Evolutionary conservation across 2,113 vertebrate genomes (phyloP).

Genomic region (Hippolais icterina): DNA sequence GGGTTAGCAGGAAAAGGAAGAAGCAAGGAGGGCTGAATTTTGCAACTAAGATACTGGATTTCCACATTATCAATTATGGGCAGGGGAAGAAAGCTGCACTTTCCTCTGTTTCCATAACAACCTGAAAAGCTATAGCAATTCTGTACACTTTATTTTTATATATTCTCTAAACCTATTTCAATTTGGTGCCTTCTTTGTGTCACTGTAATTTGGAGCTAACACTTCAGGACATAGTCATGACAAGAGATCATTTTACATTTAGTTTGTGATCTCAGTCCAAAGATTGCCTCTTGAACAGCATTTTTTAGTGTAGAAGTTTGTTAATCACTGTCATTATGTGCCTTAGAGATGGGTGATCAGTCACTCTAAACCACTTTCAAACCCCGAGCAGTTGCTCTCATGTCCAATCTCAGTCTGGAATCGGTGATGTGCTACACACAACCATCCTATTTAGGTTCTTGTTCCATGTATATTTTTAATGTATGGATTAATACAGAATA

Average conservation of each 20-base stretch:
- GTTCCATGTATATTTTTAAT: neutral
- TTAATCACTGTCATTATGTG: neutral
- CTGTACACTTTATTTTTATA: neutral
- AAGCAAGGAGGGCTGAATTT: neutral
- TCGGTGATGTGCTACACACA: neutral
- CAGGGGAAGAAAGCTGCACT: neutral
- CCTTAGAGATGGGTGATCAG: neutral
- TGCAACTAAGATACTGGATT: neutral
- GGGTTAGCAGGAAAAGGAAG: neutral
- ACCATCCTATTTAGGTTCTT: neutral
- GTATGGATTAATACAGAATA: neutral
- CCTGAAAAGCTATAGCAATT: neutral
- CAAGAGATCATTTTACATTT: neutral
- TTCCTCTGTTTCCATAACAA: slow-evolving; percentile 43
- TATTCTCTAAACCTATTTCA: neutral
- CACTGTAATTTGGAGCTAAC: neutral
- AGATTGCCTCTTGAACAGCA: neutral
- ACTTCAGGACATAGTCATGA: neutral
- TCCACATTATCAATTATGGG: neutral
- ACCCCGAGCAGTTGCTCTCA: neutral
- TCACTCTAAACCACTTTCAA: neutral
- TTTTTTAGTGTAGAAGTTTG: neutral
- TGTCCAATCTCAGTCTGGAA: neutral
- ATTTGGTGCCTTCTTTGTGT: neutral
- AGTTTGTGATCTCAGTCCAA: neutral